Percentiles rank a stretch among this genome's conserved stretches.
Conservation (phyloP, 2,888 invertebrate genomes). For the Melieria picta region DNA sequence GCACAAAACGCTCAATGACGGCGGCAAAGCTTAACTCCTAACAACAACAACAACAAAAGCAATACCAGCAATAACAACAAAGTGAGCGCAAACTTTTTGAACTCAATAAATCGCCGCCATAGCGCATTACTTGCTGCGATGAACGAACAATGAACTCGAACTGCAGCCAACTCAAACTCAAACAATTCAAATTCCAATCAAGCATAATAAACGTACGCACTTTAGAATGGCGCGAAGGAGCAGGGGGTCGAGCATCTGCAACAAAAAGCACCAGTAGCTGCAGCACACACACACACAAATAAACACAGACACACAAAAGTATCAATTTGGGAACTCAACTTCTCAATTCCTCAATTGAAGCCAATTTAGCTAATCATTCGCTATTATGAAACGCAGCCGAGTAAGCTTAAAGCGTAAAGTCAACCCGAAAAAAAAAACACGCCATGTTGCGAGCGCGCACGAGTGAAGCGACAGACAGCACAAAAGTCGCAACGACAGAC, state of each 20-base stretch:
- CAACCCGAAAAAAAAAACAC: slow-evolving; percentile 20
- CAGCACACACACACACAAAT: slow-evolving; percentile 13
- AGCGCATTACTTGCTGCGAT: too few species aligned
- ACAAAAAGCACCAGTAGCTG: slow-evolving; percentile 4
- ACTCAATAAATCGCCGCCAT: not conserved
- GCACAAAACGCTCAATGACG: too few species aligned
- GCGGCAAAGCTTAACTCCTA: not conserved
- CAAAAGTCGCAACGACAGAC: slow-evolving; percentile 10
- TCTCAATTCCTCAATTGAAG: slow-evolving; percentile 56
- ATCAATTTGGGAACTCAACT: slow-evolving; percentile 56
- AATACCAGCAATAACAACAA: slow-evolving; percentile 8
- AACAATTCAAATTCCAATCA: slow-evolving; percentile 1
- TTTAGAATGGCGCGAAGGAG: not conserved
- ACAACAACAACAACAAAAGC: not conserved
- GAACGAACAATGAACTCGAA: too few species aligned
- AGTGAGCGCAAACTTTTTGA: not conserved
- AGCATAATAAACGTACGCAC: slow-evolving; percentile 1
- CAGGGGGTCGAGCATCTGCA: not conserved
- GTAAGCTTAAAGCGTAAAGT: slow-evolving; percentile 15
- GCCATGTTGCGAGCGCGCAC: not conserved
- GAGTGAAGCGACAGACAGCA: slow-evolving; percentile 11
- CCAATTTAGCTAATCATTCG: slow-evolving; percentile 64
- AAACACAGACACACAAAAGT: slow-evolving; percentile 38
- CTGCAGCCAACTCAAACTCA: not conserved
- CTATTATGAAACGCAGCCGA: slow-evolving; percentile 46